A percentile compares a stretch with the other conserved stretches of the same genome.
phyloP scores from a whole-genome alignment of 2,888 invertebrate species.

The Halictus ligatus region DNA sequence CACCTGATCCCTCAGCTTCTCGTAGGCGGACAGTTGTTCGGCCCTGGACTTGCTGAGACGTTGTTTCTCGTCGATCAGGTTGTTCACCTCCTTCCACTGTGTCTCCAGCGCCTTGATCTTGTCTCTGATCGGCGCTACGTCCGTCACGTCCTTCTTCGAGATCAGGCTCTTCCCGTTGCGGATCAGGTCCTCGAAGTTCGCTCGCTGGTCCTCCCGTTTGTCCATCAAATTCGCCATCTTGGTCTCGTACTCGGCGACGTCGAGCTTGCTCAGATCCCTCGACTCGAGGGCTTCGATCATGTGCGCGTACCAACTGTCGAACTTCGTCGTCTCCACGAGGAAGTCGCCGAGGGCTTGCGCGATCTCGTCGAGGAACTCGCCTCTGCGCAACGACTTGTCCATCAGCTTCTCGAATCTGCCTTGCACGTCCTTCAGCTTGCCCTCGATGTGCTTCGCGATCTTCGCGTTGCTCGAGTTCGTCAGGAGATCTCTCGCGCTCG shows the following conservation, averaged over 20 bases:
- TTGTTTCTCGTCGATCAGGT: slow-evolving; percentile 93
- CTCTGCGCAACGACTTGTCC: slow-evolving; percentile 91
- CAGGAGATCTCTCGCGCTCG: slow-evolving; percentile 92
- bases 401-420: slow-evolving; percentile 93
- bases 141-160: slow-evolving; percentile 94
- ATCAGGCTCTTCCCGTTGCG: slow-evolving; percentile 93
- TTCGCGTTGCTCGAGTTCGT: slow-evolving; percentile 92
- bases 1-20: slow-evolving; percentile 92
- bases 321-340: slow-evolving; percentile 83
- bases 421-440: slow-evolving; percentile 94
- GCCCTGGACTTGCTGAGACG: slow-evolving; percentile 93
- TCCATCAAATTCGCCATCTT: slow-evolving; percentile 86
- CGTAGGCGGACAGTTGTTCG: slow-evolving; percentile 94
- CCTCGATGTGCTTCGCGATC: slow-evolving; percentile 95
- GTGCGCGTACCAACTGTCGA: slow-evolving; percentile 90
- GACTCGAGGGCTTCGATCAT: slow-evolving; percentile 91
- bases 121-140: slow-evolving; percentile 93
- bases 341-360: slow-evolving; percentile 86
- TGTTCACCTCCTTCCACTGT: slow-evolving; percentile 95
- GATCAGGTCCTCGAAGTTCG: slow-evolving; percentile 90
- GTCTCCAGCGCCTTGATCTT: slow-evolving; percentile 94
- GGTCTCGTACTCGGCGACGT: slow-evolving; percentile 88
- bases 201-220: slow-evolving; percentile 86
- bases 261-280: slow-evolving; percentile 89
- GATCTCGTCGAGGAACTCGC: slow-evolving; percentile 93